Conservation (phyloP, 2,113 vertebrate species). For the Prolemur simus region DNA sequence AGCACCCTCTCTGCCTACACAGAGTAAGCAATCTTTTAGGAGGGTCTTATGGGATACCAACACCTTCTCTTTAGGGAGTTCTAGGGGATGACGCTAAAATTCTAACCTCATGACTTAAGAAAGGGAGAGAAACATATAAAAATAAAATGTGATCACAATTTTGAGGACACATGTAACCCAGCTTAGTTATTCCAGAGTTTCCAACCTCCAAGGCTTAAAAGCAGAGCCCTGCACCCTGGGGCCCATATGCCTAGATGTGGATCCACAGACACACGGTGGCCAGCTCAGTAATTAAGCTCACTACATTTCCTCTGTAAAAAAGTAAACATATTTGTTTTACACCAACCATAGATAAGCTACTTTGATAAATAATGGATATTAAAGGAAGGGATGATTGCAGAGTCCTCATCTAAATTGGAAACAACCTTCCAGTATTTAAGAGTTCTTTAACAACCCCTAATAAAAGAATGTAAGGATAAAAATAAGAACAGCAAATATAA, state of each 20-base stretch:
- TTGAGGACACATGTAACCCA: not conserved
- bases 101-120: not conserved
- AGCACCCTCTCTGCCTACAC: not conserved
- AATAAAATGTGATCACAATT: not conserved
- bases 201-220: not conserved
- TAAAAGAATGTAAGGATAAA: not conserved
- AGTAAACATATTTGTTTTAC: not conserved
- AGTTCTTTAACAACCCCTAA: not conserved
- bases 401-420: not conserved
- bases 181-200: not conserved
- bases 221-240: not conserved
- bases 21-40: not conserved
- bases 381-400: not conserved
- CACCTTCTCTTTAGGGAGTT: not conserved
- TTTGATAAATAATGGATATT: not conserved
- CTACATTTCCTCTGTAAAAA: not conserved
- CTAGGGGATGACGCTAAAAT: not conserved
- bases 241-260: not conserved
- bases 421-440: not conserved
- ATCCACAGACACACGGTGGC: rapidly evolving
- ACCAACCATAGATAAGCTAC: not conserved
- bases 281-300: not conserved
- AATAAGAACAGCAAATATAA: not conserved
- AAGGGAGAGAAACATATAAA: not conserved
- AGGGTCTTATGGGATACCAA: not conserved